Evolutionary conservation across 1,140 invertebrate species (phyloP).

Genomic region (Halesus radiatus): DNA sequence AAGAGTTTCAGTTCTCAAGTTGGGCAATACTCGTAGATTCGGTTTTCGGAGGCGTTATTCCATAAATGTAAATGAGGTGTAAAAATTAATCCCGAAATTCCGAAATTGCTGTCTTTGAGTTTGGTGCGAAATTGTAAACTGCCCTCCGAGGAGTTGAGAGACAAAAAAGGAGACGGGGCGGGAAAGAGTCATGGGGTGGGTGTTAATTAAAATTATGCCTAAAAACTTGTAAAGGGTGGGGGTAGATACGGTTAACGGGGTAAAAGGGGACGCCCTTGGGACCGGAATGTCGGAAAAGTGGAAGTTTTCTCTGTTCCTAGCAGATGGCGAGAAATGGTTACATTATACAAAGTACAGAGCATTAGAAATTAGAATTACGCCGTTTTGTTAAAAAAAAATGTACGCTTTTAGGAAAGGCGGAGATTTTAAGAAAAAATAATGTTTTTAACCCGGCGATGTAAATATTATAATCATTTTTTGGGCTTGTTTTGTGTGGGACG

Average conservation of each 20-base stretch:
- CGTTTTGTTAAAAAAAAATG: neutral
- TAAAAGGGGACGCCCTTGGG: constrained; percentile 42
- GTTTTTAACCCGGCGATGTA: neutral
- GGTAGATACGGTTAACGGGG: constrained; percentile 45
- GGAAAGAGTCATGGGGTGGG: constrained; percentile 50
- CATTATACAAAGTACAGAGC: constrained; percentile 32
- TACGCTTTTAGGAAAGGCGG: neutral
- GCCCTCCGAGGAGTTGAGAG: constrained; percentile 37
- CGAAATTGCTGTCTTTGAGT: constrained; percentile 32
- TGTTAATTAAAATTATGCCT: constrained; percentile 57
- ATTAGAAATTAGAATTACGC: constrained; percentile 23
- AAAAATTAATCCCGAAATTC: constrained; percentile 36
- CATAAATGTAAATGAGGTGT: constrained; percentile 28
- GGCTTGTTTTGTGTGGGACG: neutral
- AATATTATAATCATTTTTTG: neutral
- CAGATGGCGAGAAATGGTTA: constrained; percentile 23
- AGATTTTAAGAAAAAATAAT: neutral
- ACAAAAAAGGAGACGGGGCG: constrained; percentile 42
- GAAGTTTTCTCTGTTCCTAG: neutral
- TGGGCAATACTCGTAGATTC: no score
- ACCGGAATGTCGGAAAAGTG: constrained; percentile 18
- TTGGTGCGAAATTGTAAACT: constrained; percentile 27
- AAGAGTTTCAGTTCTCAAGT: neutral
- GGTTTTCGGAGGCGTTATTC: neutral
- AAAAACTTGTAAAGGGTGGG: constrained; percentile 55